These are phyloP conservation scores for Condylura cristata DNA, from an alignment of 2,113 vertebrate species.

Conservation along the genomic window DNA sequence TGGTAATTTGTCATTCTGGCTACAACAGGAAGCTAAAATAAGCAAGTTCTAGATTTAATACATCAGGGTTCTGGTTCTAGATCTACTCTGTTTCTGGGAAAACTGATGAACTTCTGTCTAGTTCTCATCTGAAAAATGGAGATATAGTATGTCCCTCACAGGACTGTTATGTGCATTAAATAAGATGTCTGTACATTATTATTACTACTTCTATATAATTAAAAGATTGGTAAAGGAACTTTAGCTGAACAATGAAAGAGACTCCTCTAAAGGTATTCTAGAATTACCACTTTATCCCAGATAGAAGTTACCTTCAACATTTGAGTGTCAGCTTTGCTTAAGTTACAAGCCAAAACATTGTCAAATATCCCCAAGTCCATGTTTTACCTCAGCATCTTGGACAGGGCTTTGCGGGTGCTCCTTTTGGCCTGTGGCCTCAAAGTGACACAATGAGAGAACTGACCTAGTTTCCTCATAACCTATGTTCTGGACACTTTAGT, in stretches of 20 bases:
- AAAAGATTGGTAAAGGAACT: background rate
- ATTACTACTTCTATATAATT: background rate
- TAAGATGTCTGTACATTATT: background rate
- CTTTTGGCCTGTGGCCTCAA: background rate
- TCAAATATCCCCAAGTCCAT: background rate
- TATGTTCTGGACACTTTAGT: background rate
- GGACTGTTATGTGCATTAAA: background rate
- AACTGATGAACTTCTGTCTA: background rate
- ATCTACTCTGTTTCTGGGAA: background rate
- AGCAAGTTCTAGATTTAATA: background rate
- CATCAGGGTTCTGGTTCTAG: background rate
- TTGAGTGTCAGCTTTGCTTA: background rate
- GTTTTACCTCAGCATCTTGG: background rate
- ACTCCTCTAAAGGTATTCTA: background rate
- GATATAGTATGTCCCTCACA: background rate
- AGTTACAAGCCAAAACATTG: background rate
- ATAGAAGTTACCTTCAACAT: background rate
- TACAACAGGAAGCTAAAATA: background rate
- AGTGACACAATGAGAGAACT: background rate
- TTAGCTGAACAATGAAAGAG: background rate
- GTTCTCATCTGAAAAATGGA: background rate
- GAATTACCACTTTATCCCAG: background rate
- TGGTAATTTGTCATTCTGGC: background rate
- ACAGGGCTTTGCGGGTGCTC: background rate
- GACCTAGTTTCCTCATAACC: background rate